Evolutionary conservation across 2,113 vertebrate species (phyloP).

Genomic region (Notechis scutatus): DNA sequence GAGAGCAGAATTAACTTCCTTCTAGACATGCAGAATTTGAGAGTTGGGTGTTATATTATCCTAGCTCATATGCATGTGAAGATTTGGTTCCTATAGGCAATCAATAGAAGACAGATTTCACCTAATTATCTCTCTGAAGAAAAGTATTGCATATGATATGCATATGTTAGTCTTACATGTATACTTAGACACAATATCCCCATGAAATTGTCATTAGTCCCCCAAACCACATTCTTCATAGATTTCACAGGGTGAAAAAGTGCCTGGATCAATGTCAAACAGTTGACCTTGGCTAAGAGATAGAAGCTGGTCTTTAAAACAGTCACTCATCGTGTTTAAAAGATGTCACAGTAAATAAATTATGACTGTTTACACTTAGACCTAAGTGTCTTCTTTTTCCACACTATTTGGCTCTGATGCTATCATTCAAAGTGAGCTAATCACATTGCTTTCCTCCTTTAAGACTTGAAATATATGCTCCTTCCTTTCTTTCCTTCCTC

Average conservation of each 20-base stretch:
- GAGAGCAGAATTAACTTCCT: not conserved
- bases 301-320: conserved; percentile 73
- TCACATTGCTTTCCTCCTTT: conserved; percentile 67
- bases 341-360: conserved; percentile 80
- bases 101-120: not conserved
- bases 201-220: not conserved
- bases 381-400: conserved; percentile 72
- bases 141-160: not conserved
- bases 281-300: conserved; percentile 71
- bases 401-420: conserved; percentile 71
- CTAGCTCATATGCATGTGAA: not conserved
- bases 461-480: conserved; percentile 63
- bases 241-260: conserved; percentile 34
- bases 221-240: not conserved
- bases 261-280: conserved; percentile 53
- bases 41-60: not conserved
- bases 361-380: conserved; percentile 75
- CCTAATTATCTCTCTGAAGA: not conserved
- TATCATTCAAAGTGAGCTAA: conserved; percentile 65
- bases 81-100: conserved; percentile 19
- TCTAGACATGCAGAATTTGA: conserved; percentile 3
- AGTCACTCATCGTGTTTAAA: conserved; percentile 73
- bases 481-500: conserved; percentile 68
- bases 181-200: conserved; percentile 4
- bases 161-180: not conserved